Evolutionary conservation across 2,888 invertebrate species (phyloP).

Genomic region (Andrena dorsata): DNA sequence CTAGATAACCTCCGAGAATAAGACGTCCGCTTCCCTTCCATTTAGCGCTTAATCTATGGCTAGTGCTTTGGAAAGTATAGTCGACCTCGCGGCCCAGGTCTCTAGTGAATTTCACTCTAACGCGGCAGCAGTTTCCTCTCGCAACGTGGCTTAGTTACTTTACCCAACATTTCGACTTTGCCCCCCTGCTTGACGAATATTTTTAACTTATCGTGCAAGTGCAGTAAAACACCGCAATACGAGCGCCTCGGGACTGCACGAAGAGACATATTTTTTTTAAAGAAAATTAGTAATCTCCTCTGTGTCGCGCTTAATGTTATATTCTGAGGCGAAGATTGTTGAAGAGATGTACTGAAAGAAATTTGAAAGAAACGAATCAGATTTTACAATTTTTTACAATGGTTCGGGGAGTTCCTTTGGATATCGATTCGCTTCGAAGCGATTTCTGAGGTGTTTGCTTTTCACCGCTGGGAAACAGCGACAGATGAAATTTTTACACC

Average conservation of each 20-base stretch:
- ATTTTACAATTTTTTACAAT: neutral
- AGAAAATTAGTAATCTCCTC: neutral
- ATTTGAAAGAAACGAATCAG: too few relatives aligned
- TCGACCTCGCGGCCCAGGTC: slow-evolving; percentile 3
- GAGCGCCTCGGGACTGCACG: neutral
- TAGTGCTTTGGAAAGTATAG: slow-evolving; percentile 7
- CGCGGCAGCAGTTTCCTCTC: neutral
- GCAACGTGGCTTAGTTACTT: neutral
- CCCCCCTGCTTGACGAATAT: slow-evolving; percentile 1
- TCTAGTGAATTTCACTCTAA: slow-evolving; percentile 34
- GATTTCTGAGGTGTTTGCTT: neutral
- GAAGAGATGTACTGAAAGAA: too few relatives aligned
- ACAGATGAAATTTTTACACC: neutral
- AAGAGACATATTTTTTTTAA: neutral
- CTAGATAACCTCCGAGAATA: slow-evolving; percentile 22
- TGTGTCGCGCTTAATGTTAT: too few relatives aligned
- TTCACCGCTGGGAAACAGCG: neutral
- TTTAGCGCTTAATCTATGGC: slow-evolving; percentile 45
- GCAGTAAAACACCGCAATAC: neutral
- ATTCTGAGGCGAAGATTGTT: too few relatives aligned
- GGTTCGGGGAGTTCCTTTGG: neutral
- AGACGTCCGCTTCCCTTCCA: slow-evolving; percentile 40
- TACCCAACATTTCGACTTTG: neutral
- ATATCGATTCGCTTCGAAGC: neutral
- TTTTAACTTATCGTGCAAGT: neutral